Evolutionary conservation across 1,140 invertebrate genomes (phyloP), one percentile per base, ranked within the genome.

Genomic region (Hylyphantes graminicola): DNA sequence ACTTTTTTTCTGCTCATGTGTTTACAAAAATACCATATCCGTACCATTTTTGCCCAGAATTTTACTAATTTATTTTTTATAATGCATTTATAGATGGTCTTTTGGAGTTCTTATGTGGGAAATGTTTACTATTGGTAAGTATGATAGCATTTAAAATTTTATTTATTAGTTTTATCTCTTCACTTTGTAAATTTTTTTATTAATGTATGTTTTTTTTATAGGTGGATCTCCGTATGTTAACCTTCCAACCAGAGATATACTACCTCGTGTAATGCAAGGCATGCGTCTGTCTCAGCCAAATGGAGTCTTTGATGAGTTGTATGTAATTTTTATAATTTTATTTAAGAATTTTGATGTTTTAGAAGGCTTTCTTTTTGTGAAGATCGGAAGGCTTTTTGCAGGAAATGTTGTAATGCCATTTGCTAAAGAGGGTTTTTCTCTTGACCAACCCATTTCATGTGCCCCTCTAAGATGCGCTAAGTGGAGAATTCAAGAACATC

Each of bases 81-180:
- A 35, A 35, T 35, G 35, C 35, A 35, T 35, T 67, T 80, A 64
- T 63, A 85, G 85, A 10, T 96, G 95, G 95, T 93, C 94, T 0
- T 96, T 93, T 90, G 95, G 93, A 10, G 92, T 94, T 76, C 88
- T 96, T 13, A 89, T 96, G 59, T 96, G 95, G 95, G 95, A 96
- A 89, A 93, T 94, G 86, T 91, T 94, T 75, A 93, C 94, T 19
- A 90, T 96, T 87, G 95, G 91, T 91, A 85, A 88, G 85, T 80
- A n/a, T n/a, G 35, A 10, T 2, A 48, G 11, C 35, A 19, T 57
- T n/a, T 59, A 17, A 75, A 55, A 35, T 6, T 67, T 11, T 12
- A 59, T 12, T 59, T 12, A 76, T 10, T 73, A 15, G 15, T 73
- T 15, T 51, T 51, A 73, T 73, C 9, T 51, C 13, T 73, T n/a